Evolutionary conservation across 2,113 vertebrate genomes (phyloP).

Genomic region (Candoia aspera): DNA sequence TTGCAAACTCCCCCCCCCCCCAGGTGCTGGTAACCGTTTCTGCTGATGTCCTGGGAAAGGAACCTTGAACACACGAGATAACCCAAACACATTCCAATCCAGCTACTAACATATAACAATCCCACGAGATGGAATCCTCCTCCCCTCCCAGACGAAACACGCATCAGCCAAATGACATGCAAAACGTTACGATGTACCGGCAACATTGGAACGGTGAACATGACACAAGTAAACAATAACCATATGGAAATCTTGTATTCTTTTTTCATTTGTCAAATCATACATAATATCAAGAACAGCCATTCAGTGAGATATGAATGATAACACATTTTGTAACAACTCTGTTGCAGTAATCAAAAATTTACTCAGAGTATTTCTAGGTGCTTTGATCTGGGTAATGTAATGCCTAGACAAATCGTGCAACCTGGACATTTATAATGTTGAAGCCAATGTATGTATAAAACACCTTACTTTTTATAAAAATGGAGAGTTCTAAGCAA

Average conservation of each 20-base stretch:
- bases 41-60: too few relatives aligned
- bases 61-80: too few relatives aligned
- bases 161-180: too few relatives aligned
- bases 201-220: too few relatives aligned
- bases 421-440: background rate
- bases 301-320: conserved; percentile 42
- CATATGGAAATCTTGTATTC: conserved; percentile 63
- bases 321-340: conserved; percentile 24
- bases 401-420: background rate
- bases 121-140: too few relatives aligned
- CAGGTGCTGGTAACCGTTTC: too few relatives aligned
- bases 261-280: conserved; percentile 44
- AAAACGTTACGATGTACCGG: too few relatives aligned
- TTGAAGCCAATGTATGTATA: background rate
- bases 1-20: too few relatives aligned
- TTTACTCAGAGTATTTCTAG: background rate
- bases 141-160: too few relatives aligned
- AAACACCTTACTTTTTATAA: conserved; percentile 35
- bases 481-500: conserved; percentile 40
- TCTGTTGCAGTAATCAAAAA: conserved; percentile 38
- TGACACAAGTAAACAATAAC: conserved; percentile 58
- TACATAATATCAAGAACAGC: conserved; percentile 48
- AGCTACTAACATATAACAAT: too few relatives aligned
- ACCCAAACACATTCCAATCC: too few relatives aligned
- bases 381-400: conserved; percentile 36